Percentiles rank a stretch among this genome's conserved stretches.
These are phyloP conservation scores for Spermophilus dauricus DNA, from an alignment of 2,113 vertebrate species.

Conservation along the genomic window DNA sequence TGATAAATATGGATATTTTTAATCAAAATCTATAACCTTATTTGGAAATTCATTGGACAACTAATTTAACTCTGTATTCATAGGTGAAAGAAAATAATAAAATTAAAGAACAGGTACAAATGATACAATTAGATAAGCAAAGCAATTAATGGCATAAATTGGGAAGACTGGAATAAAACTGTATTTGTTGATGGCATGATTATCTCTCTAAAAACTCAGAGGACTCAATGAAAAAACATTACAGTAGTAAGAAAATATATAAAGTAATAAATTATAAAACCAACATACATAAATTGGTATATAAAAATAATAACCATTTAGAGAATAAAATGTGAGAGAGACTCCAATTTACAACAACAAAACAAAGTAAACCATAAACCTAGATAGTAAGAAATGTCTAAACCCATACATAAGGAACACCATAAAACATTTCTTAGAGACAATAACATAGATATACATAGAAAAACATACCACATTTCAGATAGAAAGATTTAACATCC, in stretches of 20 bases:
- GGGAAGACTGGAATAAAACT: not conserved
- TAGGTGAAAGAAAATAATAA: constrained; percentile 22
- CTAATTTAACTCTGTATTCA: constrained; percentile 20
- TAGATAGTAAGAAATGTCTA: constrained; percentile 5
- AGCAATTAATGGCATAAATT: constrained; percentile 38
- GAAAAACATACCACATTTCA: constrained; percentile 5
- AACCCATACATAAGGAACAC: not conserved
- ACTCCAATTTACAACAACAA: constrained; percentile 12
- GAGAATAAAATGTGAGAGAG: not conserved
- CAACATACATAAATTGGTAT: not conserved
- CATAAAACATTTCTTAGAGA: not conserved
- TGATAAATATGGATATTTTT: constrained; percentile 44
- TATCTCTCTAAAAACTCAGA: constrained; percentile 5
- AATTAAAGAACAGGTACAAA: not conserved
- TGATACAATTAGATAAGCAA: constrained; percentile 7
- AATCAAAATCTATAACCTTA: constrained; percentile 58
- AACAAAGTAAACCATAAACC: constrained; percentile 3
- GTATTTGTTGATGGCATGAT: constrained; percentile 22
- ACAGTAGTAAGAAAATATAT: not conserved
- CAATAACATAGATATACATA: not conserved
- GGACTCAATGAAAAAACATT: constrained; percentile 32
- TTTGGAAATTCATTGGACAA: constrained; percentile 5
- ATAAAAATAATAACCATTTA: constrained; percentile 14
- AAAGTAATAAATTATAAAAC: constrained; percentile 27
- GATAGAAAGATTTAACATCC: constrained; percentile 4